phyloP scores from a whole-genome alignment of 2,113 vertebrate species.

The Tetrao urogallus region DNA sequence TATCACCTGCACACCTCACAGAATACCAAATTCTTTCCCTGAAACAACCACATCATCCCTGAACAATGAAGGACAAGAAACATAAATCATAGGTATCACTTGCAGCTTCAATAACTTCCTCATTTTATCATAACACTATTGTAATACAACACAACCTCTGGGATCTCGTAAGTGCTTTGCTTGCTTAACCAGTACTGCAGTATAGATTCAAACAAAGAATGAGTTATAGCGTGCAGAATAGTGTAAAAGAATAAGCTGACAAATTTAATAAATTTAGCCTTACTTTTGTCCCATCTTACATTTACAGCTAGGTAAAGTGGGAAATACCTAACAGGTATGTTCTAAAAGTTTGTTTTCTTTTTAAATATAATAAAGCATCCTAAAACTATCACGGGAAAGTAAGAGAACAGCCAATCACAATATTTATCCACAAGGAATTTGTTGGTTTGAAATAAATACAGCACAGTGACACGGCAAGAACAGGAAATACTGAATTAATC shows the following conservation, averaged over 20 bases:
- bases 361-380: neutral
- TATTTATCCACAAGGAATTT: neutral
- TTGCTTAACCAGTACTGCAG: neutral
- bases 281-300: neutral
- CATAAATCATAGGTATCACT: neutral
- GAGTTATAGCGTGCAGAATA: neutral
- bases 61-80: neutral
- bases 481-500: neutral
- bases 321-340: neutral
- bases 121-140: neutral
- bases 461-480: neutral
- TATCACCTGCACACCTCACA: neutral
- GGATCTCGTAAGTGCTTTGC: neutral
- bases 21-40: neutral
- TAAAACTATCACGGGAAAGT: neutral
- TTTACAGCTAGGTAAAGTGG: neutral
- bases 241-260: neutral
- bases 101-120: neutral
- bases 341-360: neutral
- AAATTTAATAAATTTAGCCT: neutral
- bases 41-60: rapidly evolving
- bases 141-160: neutral
- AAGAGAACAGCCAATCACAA: neutral
- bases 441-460: neutral
- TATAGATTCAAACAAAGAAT: neutral